phyloP scores from a whole-genome alignment of 2,113 vertebrate genomes.

The Martes martes region DNA sequence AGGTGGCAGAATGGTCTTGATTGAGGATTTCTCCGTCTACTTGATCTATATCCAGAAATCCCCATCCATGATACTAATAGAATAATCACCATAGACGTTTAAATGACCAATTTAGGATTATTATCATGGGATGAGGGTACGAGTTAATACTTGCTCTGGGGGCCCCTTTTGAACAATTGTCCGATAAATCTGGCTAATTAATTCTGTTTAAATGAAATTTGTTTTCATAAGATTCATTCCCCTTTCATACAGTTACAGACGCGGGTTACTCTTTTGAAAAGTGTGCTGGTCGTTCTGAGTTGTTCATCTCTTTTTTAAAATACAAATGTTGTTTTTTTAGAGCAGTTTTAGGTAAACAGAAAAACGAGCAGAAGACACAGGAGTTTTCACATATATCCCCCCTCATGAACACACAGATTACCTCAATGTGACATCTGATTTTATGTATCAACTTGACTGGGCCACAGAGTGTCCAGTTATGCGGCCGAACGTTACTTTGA shows the following conservation, averaged over 20 bases:
- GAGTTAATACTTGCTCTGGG: too few species aligned
- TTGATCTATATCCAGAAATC: background rate
- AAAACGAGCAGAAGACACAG: background rate
- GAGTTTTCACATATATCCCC: accelerated
- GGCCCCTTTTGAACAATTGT: background rate
- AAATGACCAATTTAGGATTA: background rate
- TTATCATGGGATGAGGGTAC: too few species aligned
- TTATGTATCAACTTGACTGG: background rate
- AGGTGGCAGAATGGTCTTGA: background rate
- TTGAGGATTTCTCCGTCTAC: background rate
- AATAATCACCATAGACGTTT: background rate
- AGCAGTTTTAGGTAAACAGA: background rate
- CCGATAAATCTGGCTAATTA: background rate
- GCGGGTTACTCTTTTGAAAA: background rate
- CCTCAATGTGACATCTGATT: too few species aligned
- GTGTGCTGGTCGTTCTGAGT: background rate
- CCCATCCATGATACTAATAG: background rate
- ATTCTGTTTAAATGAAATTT: background rate
- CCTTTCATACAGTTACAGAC: too few species aligned
- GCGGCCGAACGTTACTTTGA: too few species aligned
- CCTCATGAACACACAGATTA: too few species aligned
- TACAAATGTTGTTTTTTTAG: background rate
- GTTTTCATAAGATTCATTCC: background rate
- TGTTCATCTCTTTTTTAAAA: background rate
- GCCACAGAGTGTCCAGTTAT: too few species aligned